phyloP scores from a whole-genome alignment of 2,113 vertebrate genomes.

The Dinomys branickii region DNA sequence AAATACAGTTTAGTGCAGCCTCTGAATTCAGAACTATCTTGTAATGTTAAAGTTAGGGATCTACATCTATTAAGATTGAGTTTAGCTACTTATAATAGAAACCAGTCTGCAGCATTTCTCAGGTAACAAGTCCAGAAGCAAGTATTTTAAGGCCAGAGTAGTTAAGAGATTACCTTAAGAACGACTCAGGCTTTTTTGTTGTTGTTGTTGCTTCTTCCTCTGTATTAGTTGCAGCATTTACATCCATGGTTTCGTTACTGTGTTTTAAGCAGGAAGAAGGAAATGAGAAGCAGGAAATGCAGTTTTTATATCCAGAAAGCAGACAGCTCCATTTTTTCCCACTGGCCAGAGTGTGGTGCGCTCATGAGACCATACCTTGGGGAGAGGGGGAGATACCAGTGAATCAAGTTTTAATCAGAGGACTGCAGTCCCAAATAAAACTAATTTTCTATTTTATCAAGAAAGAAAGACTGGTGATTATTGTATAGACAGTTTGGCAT shows the following conservation, averaged over 20 bases:
- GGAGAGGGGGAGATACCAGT: accelerated
- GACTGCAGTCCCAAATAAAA: constrained; percentile 24
- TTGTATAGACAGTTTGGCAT: neutral
- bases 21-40: constrained; percentile 19
- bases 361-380: neutral
- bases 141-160: neutral
- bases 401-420: neutral
- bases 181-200: neutral
- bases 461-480: neutral
- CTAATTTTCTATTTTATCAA: neutral
- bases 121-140: neutral
- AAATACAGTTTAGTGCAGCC: neutral
- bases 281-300: neutral
- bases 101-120: neutral
- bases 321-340: neutral
- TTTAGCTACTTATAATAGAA: constrained; percentile 19
- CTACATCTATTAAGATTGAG: neutral
- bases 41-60: neutral
- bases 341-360: neutral
- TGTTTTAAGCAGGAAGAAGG: neutral
- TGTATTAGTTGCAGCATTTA: neutral
- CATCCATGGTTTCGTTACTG: neutral
- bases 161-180: neutral
- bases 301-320: neutral
- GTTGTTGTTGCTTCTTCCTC: neutral